A percentile compares a stretch with the other conserved stretches of the same genome.
phyloP scores from a whole-genome alignment of 1,140 invertebrate species.

The Chrysomallon squamiferum region DNA sequence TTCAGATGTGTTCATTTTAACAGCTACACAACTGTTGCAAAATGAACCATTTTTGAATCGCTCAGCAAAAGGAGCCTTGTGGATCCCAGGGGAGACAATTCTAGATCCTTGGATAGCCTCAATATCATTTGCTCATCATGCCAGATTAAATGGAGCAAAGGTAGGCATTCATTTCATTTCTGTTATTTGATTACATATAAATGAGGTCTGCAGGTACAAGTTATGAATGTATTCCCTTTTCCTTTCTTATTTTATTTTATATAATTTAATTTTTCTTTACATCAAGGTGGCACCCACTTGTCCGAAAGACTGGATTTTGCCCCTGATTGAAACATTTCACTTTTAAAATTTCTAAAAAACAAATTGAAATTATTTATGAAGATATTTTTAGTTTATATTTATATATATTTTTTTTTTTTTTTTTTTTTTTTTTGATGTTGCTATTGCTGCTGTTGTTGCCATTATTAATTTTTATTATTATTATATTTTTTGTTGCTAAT shows the following conservation, averaged over 20 bases:
- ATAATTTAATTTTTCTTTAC: no score
- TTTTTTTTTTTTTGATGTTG: no score
- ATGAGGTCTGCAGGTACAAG: neutral
- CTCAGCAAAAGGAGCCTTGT: constrained; percentile 29
- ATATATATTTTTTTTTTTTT: no score
- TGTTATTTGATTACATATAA: neutral
- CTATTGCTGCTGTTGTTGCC: no score
- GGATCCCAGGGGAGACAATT: constrained; percentile 42
- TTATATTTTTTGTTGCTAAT: no score
- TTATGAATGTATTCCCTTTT: neutral
- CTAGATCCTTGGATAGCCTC: constrained; percentile 42
- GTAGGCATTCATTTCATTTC: constrained; percentile 9
- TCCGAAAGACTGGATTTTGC: no score
- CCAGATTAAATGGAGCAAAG: constrained; percentile 31
- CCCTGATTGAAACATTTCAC: no score
- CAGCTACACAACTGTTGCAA: constrained; percentile 27
- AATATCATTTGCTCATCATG: constrained; percentile 33
- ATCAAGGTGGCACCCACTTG: no score
- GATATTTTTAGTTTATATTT: no score
- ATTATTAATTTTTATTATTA: no score
- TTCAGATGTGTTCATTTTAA: constrained; percentile 14
- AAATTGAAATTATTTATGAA: no score
- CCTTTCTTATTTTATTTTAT: neutral
- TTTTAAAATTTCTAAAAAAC: no score
- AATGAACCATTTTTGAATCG: constrained; percentile 31